Evolutionary conservation across 2,797 vertebrate genomes (phyloP).

Genomic region (Phyllotis vaccarum): DNA sequence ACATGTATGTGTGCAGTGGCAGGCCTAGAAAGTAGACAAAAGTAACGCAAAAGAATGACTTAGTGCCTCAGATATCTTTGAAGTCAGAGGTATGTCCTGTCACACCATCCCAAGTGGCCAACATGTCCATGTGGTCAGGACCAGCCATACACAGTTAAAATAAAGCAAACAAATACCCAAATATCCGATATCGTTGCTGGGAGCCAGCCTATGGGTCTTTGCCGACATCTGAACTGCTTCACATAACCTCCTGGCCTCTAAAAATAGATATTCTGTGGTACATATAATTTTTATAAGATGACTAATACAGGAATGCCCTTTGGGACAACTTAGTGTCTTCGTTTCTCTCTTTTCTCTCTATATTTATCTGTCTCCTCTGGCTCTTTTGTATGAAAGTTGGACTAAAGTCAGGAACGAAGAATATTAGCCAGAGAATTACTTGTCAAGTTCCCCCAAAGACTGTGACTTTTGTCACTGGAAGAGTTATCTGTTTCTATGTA

Average conservation of each 20-base stretch:
- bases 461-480: slow-evolving; percentile 12
- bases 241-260: slow-evolving; percentile 80
- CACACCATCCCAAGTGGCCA: slow-evolving; percentile 16
- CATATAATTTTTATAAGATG: slow-evolving; percentile 84
- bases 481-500: background rate
- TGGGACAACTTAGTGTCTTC: slow-evolving; percentile 75
- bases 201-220: slow-evolving; percentile 70
- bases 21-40: slow-evolving; percentile 43
- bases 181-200: slow-evolving; percentile 73
- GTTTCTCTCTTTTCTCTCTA: slow-evolving; percentile 74
- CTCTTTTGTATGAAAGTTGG: slow-evolving; percentile 71
- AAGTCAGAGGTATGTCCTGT: slow-evolving; percentile 29
- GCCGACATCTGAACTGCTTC: slow-evolving; percentile 80
- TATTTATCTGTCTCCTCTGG: slow-evolving; percentile 78
- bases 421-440: slow-evolving; percentile 48
- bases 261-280: slow-evolving; percentile 82
- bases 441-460: slow-evolving; percentile 4
- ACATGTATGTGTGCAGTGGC: background rate
- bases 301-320: slow-evolving; percentile 83
- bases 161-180: slow-evolving; percentile 78
- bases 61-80: slow-evolving; percentile 52
- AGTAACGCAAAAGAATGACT: slow-evolving; percentile 56
- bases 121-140: slow-evolving; percentile 1
- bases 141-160: slow-evolving; percentile 73
- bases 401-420: slow-evolving; percentile 31